Evolutionary conservation across 2,888 invertebrate genomes (phyloP).

Genomic region (Altica lythri): DNA sequence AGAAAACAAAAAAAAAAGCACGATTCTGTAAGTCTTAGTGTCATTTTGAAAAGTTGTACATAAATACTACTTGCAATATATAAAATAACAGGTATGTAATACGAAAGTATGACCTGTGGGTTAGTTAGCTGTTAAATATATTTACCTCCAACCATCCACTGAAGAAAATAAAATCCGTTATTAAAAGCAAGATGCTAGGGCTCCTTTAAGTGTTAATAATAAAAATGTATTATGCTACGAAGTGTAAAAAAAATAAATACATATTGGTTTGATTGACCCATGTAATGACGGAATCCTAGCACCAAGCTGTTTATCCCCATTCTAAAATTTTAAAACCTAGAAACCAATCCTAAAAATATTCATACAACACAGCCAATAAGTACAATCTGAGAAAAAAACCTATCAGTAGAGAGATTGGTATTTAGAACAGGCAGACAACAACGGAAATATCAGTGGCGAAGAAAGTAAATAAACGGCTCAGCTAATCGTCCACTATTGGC

Average conservation of each 20-base stretch:
- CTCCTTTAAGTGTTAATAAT: too few relatives aligned
- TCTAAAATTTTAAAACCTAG: conserved; percentile 3
- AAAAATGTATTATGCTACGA: too few relatives aligned
- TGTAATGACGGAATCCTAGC: not conserved
- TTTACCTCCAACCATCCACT: conserved; percentile 47
- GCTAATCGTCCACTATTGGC: conserved; percentile 51
- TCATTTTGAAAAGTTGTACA: conserved; percentile 36
- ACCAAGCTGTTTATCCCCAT: not conserved
- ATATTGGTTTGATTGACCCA: not conserved
- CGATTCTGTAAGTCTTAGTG: conserved; percentile 32
- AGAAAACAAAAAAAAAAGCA: conserved; percentile 26
- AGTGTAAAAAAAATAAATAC: not conserved
- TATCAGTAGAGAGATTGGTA: conserved; percentile 25
- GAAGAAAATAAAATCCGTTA: conserved; percentile 36
- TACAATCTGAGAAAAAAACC: conserved; percentile 34
- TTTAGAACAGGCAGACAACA: conserved; percentile 34
- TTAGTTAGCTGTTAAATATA: conserved; percentile 43
- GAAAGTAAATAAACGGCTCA: conserved; percentile 42
- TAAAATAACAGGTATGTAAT: conserved; percentile 43
- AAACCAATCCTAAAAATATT: conserved; percentile 34
- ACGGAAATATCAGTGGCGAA: conserved; percentile 36
- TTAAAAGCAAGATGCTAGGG: too few relatives aligned
- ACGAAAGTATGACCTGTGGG: conserved; percentile 41
- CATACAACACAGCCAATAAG: conserved; percentile 49
- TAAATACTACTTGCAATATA: conserved; percentile 38